Base-by-base conservation (phyloP, 2,113 vertebrate species). In the Brachyhypopomus gauderio region DNA sequence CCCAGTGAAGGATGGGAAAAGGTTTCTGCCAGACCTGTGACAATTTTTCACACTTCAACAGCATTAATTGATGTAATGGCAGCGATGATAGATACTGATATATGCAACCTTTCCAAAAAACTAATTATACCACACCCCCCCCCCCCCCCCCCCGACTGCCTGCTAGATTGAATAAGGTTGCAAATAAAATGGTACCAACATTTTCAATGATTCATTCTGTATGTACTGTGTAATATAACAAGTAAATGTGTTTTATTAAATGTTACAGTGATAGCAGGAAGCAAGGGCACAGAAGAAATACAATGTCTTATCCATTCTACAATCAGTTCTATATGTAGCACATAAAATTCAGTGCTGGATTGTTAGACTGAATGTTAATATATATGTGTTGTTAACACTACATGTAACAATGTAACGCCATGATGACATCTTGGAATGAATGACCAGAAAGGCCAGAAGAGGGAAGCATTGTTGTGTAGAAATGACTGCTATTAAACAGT, bases 61-160 rank as follows among this genome's bases (percentile, higher is more conserved):
- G 90, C 93, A 96, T 97, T 97, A 97, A 97, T 96, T 97, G 95
- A 96, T 96, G 94, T 94, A 94, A 93, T 93, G 94, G 93, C 93
- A 86, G 91, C 90, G 91, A 96, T 97, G 96, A 98, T 97, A 93
- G 95, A 97, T 96, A 93, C 94, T 96, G 93, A 96, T 95, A 93
- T 95, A 95, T 90, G 86, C 93, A 94, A 91, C 92, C 93, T 96
- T 96, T 92, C 85, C 85, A 83, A 88, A 86, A 86, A 89, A 90
- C 59, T 90, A 89, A 90, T 93, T 92, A 81, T 90, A 92, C 69
- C 2, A 14, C 78, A 30, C 25, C 91, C 94, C 71, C 92, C 73
- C 34, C 16, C 27, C 48, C 27, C 41, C 17, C 56, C 27, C 62
- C 2, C 66, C 63, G n/a, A n/a, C 25, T 20, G 3, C 36, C 55